Evolutionary conservation across 2,113 vertebrate genomes (phyloP), one percentile per base, ranked within the genome.

Genomic region (Cyprinodon tularosa): DNA sequence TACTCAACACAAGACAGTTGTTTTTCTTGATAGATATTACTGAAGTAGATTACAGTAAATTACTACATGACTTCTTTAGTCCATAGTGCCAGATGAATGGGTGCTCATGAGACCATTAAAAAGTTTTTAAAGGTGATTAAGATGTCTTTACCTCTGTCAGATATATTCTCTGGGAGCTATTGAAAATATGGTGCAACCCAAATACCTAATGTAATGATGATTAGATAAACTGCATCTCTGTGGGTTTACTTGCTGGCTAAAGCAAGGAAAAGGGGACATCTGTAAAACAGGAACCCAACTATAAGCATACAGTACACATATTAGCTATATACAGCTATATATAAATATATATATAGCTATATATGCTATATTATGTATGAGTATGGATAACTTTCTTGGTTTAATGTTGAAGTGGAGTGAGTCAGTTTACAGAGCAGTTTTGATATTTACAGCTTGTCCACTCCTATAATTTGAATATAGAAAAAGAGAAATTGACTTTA

Each of bases 171-270:
- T 66, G 63, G 42, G 83, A 84, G 82, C 86, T 80, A 81, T 80
- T 73, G 74, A 76, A 80, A 80, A 83, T 88, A 62, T 71, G 66
- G 71, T 59, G 69, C 71, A 64, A 68, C 77, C 75, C 78, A 92
- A 93, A 90, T 77, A 92, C 82, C 87, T 89, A 88, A 87, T 88
- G 81, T 81, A 83, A 87, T 77, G 80, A 85, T 88, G 85, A 90
- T 87, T 84, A 77, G 88, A 90, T 92, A 89, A 90, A 85, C 82
- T 70, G 72, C 66, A 75, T 75, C 68, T 37, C 72, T 70, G 71
- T 78, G 70, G 88, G 88, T 91, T 92, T 90, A 85, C 84, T 88
- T 72, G 86, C 83, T 84, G 74, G 81, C 80, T 86, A 84, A 90
- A 89, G 84, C 84, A 74, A 83, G 65, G 39, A 68, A 81, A 74